Base-by-base conservation (phyloP, 2,797 vertebrate genomes). In the Acanthurus tractus region DNA sequence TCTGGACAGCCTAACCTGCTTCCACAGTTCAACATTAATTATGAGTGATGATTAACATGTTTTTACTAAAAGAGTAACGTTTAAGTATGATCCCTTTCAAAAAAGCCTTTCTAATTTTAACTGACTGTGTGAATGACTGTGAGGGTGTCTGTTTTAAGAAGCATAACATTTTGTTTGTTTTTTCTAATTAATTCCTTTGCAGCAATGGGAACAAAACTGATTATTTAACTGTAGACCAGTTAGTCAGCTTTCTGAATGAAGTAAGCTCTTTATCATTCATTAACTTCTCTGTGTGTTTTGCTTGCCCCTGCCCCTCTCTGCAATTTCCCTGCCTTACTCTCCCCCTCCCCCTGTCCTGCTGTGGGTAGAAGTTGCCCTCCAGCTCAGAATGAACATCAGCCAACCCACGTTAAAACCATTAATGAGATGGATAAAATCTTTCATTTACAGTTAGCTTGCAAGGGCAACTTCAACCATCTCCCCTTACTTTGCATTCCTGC, bases 191-290 rank as follows among this genome's bases (percentile, higher is more conserved):
- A 98, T 98, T 97, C 95, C 96, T 99, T 99, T 99, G 95, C 98
- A 99, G 98, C 98, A 99, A 99, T 97, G 98, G 97, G 96, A 98
- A 97, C 97, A 99, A 99, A 98, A 98, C 95, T 96, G 98, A 99
- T 99, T 99, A 97, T 99, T 99, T 99, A 99, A 99, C 96, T 95
- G 96, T 99, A 99, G 98, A 99, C 96, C 98, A 99, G 96, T 99
- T 99, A 99, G 98, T 99, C 98, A 99, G 97, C 98, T 99, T 99
- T 99, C 98, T 99, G 97, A 99, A 99, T 97, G 98, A 99, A 99
- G 98, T 99, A 99, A 99, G 98, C 97, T 97, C 96, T 98, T 95
- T 95, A 98, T 98, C 96, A 96, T 97, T 98, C 96, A 97, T 98
- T 98, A 99, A 98, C 97, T 96, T 95, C 73, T 97, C 94, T 97